These are phyloP conservation scores for Chrosomus eos DNA, from an alignment of 2,797 vertebrate species.

Conservation along the genomic window DNA sequence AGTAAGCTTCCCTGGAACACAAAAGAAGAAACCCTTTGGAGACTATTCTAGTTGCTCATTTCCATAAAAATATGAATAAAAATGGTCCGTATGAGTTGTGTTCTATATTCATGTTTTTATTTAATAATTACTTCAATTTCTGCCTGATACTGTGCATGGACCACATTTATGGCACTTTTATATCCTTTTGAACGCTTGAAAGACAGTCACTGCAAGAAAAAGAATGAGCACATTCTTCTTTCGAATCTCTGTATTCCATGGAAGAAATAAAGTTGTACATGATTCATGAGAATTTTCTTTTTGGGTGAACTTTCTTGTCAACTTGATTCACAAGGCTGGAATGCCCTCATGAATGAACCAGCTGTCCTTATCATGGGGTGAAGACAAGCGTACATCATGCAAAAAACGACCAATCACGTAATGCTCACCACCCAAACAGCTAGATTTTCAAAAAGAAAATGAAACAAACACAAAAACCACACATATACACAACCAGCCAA, in stretches of 20 bases:
- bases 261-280: not conserved
- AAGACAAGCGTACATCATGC: conserved; percentile 60
- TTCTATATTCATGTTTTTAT: not conserved
- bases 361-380: conserved; percentile 48
- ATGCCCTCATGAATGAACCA: conserved; percentile 42
- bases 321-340: conserved; percentile 19
- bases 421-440: conserved; percentile 59
- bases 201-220: not conserved
- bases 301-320: not conserved
- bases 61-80: not conserved
- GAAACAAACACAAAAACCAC: conserved; percentile 44
- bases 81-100: too few relatives aligned
- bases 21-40: not conserved
- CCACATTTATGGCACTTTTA: not conserved
- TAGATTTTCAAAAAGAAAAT: conserved; percentile 46
- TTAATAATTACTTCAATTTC: not conserved
- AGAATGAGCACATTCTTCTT: not conserved
- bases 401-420: conserved; percentile 49
- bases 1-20: not conserved
- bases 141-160: not conserved
- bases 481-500: conserved; percentile 34
- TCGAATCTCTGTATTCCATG: not conserved
- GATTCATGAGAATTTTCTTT: not conserved
- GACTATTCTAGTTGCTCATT: not conserved
- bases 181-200: not conserved